phyloP scores from a whole-genome alignment of 2,797 vertebrate species.

The Eutrigla gurnardus region DNA sequence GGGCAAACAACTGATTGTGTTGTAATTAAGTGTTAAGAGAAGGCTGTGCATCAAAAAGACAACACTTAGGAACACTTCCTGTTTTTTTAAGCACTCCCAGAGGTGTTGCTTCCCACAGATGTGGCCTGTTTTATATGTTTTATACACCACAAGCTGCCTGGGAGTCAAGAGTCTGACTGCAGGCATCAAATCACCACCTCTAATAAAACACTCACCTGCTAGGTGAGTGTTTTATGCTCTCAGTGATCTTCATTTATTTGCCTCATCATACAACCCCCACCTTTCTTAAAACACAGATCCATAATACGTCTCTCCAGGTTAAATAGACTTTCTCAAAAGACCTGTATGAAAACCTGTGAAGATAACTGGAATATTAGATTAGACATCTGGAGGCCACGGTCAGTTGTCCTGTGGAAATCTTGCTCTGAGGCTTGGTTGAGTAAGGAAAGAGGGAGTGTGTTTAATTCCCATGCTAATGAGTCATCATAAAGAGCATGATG shows the following conservation, averaged over 20 bases:
- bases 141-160: background rate
- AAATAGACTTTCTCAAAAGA: background rate
- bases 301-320: background rate
- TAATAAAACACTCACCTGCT: slow-evolving; percentile 9
- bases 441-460: background rate
- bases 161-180: background rate
- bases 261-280: too few relatives aligned
- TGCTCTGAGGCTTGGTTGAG: background rate
- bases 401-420: background rate
- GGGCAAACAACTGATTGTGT: slow-evolving; percentile 44
- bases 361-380: background rate
- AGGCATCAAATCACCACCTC: slow-evolving; percentile 20
- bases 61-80: slow-evolving; percentile 21
- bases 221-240: background rate
- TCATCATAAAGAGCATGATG: background rate
- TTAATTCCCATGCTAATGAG: background rate
- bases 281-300: too few relatives aligned
- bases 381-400: too few relatives aligned
- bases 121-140: slow-evolving; percentile 36
- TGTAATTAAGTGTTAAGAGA: slow-evolving; percentile 46
- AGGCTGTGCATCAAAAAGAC: slow-evolving; percentile 34
- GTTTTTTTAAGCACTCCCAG: slow-evolving; percentile 18
- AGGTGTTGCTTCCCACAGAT: background rate
- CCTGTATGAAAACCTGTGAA: background rate
- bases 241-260: background rate